These are phyloP conservation scores for Anguilla marmorata DNA, from an alignment of 2,797 vertebrate genomes.

Conservation along the genomic window DNA sequence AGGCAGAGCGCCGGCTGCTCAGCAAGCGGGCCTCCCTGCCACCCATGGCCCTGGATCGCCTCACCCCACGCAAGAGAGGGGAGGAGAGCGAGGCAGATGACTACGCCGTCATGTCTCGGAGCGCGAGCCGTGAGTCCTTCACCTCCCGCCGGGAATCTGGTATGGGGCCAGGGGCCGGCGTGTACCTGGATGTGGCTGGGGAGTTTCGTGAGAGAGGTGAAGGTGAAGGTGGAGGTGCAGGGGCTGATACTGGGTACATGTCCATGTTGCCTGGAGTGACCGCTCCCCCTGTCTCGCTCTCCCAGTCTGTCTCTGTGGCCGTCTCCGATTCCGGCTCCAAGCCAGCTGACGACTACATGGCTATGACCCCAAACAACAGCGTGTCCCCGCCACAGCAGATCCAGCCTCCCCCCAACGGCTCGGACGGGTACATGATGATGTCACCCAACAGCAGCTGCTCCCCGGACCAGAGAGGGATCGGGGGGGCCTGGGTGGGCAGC, in stretches of 20 bases:
- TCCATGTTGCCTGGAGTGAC: slow-evolving; percentile 77
- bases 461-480: slow-evolving; percentile 66
- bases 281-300: slow-evolving; percentile 62
- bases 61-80: slow-evolving; percentile 58
- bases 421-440: slow-evolving; percentile 82
- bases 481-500: slow-evolving; percentile 64
- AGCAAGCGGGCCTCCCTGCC: slow-evolving; percentile 77
- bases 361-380: slow-evolving; percentile 76
- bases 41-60: slow-evolving; percentile 72
- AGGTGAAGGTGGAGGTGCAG: slow-evolving; percentile 42
- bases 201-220: slow-evolving; percentile 19
- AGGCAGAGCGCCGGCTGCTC: slow-evolving; percentile 68
- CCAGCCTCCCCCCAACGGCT: slow-evolving; percentile 53
- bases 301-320: slow-evolving; percentile 64
- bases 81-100: slow-evolving; percentile 70
- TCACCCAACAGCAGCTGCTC: slow-evolving; percentile 76
- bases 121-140: slow-evolving; percentile 71
- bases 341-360: slow-evolving; percentile 76
- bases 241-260: slow-evolving; percentile 76
- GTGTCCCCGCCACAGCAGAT: slow-evolving; percentile 77
- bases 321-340: slow-evolving; percentile 67
- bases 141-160: slow-evolving; percentile 48
- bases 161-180: slow-evolving; percentile 43
- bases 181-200: slow-evolving; percentile 27
- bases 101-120: slow-evolving; percentile 79